Conservation (phyloP, 2,113 vertebrate genomes). For the Recurvirostra avosetta region DNA sequence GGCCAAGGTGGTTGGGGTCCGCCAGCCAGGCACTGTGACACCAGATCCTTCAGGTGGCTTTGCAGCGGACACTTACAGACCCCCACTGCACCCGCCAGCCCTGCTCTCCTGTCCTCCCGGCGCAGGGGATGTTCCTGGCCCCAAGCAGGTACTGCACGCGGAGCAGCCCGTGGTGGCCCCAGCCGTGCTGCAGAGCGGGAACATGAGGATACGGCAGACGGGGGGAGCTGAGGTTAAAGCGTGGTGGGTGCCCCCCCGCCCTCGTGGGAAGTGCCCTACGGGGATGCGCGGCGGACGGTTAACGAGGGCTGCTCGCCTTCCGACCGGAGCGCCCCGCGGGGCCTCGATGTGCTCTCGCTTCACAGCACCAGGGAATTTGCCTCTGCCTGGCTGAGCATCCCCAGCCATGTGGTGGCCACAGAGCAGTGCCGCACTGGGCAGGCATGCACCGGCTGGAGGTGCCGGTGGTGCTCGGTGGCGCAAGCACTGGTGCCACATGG, state of each 20-base stretch:
- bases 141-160: accelerated
- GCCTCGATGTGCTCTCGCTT: conserved; percentile 54
- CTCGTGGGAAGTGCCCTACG: neutral
- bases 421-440: neutral
- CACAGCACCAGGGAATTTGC: neutral
- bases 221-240: conserved; percentile 36
- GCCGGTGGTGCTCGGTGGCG: neutral
- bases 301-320: neutral
- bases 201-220: neutral
- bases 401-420: neutral
- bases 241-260: neutral
- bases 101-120: accelerated
- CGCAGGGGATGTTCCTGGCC: neutral
- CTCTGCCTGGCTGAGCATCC: conserved; percentile 44
- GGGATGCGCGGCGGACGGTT: neutral
- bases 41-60: neutral
- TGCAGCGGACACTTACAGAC: neutral
- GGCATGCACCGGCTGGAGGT: neutral
- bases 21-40: neutral
- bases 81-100: neutral
- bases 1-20: neutral
- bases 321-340: neutral
- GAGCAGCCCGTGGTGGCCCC: neutral
- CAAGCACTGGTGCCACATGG: accelerated
- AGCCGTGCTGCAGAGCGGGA: neutral